These are phyloP conservation scores for Nyctalus aviator DNA, from an alignment of 2,797 vertebrate species.

Conservation along the genomic window DNA sequence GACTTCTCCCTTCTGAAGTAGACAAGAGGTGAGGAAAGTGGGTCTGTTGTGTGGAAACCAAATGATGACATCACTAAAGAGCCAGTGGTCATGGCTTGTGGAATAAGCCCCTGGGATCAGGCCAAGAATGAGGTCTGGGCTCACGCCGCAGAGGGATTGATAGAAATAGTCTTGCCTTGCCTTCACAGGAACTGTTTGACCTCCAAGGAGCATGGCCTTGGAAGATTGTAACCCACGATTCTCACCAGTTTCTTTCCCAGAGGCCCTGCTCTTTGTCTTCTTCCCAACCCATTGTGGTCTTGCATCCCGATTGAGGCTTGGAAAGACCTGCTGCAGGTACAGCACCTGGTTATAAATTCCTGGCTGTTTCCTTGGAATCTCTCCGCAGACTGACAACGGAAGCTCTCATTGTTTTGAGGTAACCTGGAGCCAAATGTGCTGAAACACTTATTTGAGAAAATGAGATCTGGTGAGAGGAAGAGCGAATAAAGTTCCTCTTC, in stretches of 20 bases:
- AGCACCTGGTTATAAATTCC: constrained; percentile 34
- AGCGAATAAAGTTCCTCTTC: not conserved
- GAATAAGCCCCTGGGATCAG: not conserved
- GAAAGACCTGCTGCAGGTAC: not conserved
- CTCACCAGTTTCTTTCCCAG: not conserved
- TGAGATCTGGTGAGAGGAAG: not conserved
- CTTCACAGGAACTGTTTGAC: not conserved
- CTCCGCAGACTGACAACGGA: constrained; percentile 13
- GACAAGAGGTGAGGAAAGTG: not conserved
- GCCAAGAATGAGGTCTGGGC: not conserved
- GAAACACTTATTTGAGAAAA: constrained; percentile 35
- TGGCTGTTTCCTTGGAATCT: constrained; percentile 35
- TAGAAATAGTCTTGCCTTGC: not conserved
- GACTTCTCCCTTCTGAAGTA: not conserved
- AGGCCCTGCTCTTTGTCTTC: not conserved
- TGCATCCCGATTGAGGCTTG: not conserved
- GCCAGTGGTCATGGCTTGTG: not conserved
- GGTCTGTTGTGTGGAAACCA: constrained; percentile 17
- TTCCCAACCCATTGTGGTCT: not conserved
- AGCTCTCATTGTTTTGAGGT: constrained; percentile 41
- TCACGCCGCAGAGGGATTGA: not conserved
- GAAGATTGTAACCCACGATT: not conserved
- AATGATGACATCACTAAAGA: not conserved
- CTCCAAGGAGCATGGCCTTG: not conserved
- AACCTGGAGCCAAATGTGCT: not conserved